These are phyloP conservation scores for Petrocephalus zakoni DNA, from an alignment of 2,113 vertebrate genomes.

Conservation along the genomic window DNA sequence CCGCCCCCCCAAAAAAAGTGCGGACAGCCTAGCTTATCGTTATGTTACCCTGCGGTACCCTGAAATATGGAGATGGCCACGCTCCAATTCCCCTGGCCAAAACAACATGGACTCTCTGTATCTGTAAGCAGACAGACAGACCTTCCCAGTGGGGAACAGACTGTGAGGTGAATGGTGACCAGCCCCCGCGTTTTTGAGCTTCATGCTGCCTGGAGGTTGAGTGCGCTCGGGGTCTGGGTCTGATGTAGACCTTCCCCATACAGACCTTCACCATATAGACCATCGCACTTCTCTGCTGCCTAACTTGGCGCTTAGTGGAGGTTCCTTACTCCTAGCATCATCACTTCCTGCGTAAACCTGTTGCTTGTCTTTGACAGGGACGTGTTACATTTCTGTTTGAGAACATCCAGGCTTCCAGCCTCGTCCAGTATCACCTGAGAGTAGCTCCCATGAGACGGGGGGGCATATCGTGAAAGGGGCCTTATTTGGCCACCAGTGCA, in stretches of 20 bases:
- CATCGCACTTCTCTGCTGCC: not conserved
- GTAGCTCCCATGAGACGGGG: conserved; percentile 22
- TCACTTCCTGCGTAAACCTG: not conserved
- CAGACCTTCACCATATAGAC: not conserved
- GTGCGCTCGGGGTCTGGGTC: not conserved
- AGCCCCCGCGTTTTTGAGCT: not conserved
- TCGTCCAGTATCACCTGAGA: conserved; percentile 35
- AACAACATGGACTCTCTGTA: not conserved
- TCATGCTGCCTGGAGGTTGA: not conserved
- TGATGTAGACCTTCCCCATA: not conserved
- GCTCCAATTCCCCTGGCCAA: not conserved
- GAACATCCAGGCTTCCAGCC: not conserved
- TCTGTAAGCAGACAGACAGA: not conserved
- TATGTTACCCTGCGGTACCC: not conserved
- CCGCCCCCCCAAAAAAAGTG: not conserved
- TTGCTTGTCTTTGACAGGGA: not conserved
- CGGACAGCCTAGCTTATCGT: not conserved
- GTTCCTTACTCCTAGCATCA: not conserved
- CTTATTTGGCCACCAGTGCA: conserved; percentile 27
- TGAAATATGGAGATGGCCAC: not conserved
- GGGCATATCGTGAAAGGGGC: conserved; percentile 7
- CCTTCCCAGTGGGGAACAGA: not conserved
- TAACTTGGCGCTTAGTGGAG: not conserved
- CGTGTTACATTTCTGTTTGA: not conserved
- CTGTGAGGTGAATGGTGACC: not conserved